Conservation (phyloP, 2,888 invertebrate genomes). For the Metallyticus violacea region DNA sequence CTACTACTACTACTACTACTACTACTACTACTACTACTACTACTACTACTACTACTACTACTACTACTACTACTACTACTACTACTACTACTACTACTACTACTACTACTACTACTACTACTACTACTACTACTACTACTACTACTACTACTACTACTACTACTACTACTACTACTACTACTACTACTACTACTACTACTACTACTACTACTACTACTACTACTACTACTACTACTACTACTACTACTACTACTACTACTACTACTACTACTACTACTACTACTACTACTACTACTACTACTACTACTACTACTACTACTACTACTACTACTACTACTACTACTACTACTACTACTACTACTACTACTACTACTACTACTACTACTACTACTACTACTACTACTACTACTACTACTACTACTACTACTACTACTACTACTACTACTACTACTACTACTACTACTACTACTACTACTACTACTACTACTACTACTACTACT, state of each 20-base stretch:
- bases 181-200: neutral
- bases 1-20: neutral
- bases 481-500: neutral
- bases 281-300: neutral
- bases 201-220: neutral
- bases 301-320: neutral
- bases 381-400: neutral
- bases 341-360: neutral
- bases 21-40: neutral
- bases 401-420: neutral
- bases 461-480: neutral
- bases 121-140: neutral
- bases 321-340: neutral
- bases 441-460: neutral
- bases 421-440: neutral
- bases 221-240: neutral
- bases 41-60: neutral
- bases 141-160: neutral
- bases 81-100: neutral
- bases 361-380: neutral
- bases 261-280: neutral
- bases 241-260: neutral
- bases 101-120: neutral
- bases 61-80: neutral
- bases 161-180: neutral